Evolutionary conservation across 2,888 invertebrate genomes (phyloP).

Genomic region (Saturnia pavonia): DNA sequence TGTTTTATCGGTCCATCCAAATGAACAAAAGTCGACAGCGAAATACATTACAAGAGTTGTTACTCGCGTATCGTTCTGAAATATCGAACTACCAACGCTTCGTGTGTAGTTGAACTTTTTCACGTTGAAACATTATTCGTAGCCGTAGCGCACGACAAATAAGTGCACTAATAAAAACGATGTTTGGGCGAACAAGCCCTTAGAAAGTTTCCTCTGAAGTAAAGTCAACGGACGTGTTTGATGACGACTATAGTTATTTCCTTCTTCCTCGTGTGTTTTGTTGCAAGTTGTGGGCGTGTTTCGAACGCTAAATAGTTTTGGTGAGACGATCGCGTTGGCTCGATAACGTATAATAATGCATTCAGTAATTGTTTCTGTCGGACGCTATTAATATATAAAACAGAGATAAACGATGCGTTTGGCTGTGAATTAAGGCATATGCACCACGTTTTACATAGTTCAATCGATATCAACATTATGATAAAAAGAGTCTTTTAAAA

Average conservation of each 20-base stretch:
- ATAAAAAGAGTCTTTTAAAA: too few species aligned
- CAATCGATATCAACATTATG: too few species aligned
- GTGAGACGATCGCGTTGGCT: slow-evolving; percentile 29
- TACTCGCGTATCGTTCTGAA: not conserved
- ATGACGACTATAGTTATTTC: slow-evolving; percentile 77
- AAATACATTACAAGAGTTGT: too few species aligned
- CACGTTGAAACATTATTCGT: not conserved
- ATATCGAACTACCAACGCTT: not conserved
- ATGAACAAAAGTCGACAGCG: too few species aligned
- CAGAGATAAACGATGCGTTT: not conserved
- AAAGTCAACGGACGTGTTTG: slow-evolving; percentile 60
- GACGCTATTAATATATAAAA: not conserved
- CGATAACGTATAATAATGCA: slow-evolving; percentile 25
- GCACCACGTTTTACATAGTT: too few species aligned
- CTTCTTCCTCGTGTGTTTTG: slow-evolving; percentile 55
- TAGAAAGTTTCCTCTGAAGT: slow-evolving; percentile 64
- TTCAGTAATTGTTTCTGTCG: not conserved
- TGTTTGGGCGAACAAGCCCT: not conserved
- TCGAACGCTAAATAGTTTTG: slow-evolving; percentile 51
- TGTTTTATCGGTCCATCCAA: too few species aligned
- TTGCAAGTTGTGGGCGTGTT: slow-evolving; percentile 52
- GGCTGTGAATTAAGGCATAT: too few species aligned
- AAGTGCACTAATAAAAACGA: not conserved
- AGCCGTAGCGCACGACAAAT: not conserved
- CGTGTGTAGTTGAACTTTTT: not conserved